Evolutionary conservation across 2,888 invertebrate genomes (phyloP), one percentile per base, ranked within the genome.

Genomic region (Orthonevra nobilis): DNA sequence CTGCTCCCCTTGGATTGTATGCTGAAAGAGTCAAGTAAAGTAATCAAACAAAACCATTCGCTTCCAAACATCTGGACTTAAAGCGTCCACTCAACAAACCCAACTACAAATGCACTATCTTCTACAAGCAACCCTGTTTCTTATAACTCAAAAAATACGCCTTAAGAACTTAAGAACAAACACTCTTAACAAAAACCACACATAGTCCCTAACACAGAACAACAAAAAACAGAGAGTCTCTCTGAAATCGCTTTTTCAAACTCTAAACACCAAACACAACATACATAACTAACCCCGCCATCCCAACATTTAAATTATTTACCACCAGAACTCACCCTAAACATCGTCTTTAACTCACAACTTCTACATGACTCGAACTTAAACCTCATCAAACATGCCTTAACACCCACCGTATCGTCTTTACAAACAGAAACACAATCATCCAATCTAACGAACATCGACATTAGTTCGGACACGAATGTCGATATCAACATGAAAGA

Each of bases 301-400:
- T 12, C 32, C 2, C 32, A 10, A 32, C n/a, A 32, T 10, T n/a
- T n/a, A n/a, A 10, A 9, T 32, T 10, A 32, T 32, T n/a, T 12
- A 32, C n/a, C 1, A 2, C 32, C 23, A 10, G 4, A 42, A 20
- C 23, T 23, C 20, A 20, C 23, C 23, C 23, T 2, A 42, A 42
- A 32, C 32, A 32, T n/a, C 4, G 12, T 23, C 23, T 12, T 23
- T 10, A 32, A 3, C 32, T 5, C 23, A 10, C 23, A 42, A 42
- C 30, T n/a, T 4, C 10, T 12, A 32, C 32, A n/a, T 10, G 5
- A 15, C 48, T 30, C n/a, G n/a, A 3, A 50, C 48, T 17, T 12
- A 50, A 32, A 17, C 30, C 17, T n/a, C 32, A 10, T 17, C 48
- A 28, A 48, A 30, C 48, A 48, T 32, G 14, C 19, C 32, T 32